Evolutionary conservation across 2,888 invertebrate genomes (phyloP).

Genomic region (Drosophila tanythrix): DNA sequence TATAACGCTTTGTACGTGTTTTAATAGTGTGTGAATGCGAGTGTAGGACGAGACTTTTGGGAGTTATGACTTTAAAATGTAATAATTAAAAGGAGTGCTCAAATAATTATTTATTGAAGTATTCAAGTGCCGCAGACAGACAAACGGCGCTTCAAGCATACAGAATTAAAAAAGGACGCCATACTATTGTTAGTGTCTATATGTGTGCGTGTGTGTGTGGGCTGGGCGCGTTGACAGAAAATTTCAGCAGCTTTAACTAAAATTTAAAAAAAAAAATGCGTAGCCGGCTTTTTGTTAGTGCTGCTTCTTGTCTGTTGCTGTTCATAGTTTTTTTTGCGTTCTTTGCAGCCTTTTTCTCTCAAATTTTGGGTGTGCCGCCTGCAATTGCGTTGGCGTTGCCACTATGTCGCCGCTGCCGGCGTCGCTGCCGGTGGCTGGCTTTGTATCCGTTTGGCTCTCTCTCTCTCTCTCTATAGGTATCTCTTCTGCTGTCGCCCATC

Average conservation of each 20-base stretch:
- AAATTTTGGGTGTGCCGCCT: conserved; percentile 82
- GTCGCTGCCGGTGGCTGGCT: conserved; percentile 74
- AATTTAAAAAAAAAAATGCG: not conserved
- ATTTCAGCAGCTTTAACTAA: conserved; percentile 18
- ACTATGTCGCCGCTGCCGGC: conserved; percentile 76
- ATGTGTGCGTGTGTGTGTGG: conserved; percentile 47
- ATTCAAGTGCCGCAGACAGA: conserved; percentile 47
- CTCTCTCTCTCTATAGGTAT: conserved; percentile 19
- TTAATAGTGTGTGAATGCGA: conserved; percentile 55
- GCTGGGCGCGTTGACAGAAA: conserved; percentile 34
- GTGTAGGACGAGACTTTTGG: conserved; percentile 54
- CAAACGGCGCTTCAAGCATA: conserved; percentile 6
- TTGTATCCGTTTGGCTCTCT: conserved; percentile 74
- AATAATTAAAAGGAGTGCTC: conserved; percentile 15
- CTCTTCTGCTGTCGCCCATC: conserved; percentile 7
- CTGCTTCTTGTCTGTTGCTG: conserved; percentile 10
- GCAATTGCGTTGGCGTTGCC: conserved; percentile 79
- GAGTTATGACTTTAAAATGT: conserved; percentile 46
- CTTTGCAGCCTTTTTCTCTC: conserved; percentile 59
- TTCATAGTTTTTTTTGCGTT: conserved; percentile 41
- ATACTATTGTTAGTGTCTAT: conserved; percentile 50
- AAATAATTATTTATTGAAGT: conserved; percentile 16
- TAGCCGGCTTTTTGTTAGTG: conserved; percentile 11
- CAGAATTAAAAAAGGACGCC: conserved; percentile 73
- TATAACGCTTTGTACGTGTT: conserved; percentile 73